Conservation (phyloP, 2,797 vertebrate species). For the Clarias platycephalus region DNA sequence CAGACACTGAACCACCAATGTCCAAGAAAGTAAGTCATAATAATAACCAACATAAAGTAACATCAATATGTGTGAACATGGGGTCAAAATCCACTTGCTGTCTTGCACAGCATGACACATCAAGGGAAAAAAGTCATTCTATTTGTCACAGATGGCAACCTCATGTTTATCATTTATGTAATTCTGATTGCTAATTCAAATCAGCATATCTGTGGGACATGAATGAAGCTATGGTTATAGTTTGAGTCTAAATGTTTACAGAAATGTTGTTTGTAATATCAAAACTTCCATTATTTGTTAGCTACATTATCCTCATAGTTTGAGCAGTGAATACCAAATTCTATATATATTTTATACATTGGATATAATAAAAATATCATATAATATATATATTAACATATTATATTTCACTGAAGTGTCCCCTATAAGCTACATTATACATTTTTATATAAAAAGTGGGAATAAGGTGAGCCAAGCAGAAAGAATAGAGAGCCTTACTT, state of each 20-base stretch:
- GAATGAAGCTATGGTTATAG: neutral
- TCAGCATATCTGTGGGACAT: neutral
- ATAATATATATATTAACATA: no score
- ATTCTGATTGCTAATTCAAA: neutral
- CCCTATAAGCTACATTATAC: neutral
- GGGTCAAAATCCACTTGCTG: neutral
- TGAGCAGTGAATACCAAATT: neutral
- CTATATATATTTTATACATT: no score
- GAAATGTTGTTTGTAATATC: neutral
- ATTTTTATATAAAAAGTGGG: neutral
- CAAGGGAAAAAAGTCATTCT: neutral
- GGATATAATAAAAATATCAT: no score
- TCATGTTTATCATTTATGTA: neutral
- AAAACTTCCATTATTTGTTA: neutral
- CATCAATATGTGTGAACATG: neutral
- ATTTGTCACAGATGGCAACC: neutral
- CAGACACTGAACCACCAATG: no score
- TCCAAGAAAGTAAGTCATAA: neutral
- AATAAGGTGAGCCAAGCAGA: neutral
- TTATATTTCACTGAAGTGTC: neutral
- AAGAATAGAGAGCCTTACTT: slow-evolving; percentile 76
- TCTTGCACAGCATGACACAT: neutral
- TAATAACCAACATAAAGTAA: neutral
- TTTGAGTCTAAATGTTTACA: neutral
- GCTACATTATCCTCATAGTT: neutral